phyloP scores from a whole-genome alignment of 2,888 invertebrate species.

The Euspilapteryx auroguttella region DNA sequence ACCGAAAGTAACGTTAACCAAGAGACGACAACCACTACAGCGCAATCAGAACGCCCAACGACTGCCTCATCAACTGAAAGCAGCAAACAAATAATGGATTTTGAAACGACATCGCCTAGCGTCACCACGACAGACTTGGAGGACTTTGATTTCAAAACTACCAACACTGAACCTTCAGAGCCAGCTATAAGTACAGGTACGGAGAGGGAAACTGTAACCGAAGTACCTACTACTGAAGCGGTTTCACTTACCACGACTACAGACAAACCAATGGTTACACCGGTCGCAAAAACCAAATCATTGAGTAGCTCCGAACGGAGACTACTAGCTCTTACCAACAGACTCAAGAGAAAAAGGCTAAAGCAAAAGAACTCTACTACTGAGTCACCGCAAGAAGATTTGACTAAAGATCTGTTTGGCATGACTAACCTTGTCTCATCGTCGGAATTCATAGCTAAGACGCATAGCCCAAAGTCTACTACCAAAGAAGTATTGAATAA shows the following conservation, averaged over 20 bases:
- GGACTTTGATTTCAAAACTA: constrained; percentile 4
- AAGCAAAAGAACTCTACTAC: constrained; percentile 31
- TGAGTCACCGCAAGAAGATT: constrained; percentile 31
- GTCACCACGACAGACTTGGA: constrained; percentile 1
- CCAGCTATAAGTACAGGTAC: constrained; percentile 10
- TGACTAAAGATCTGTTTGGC: constrained; percentile 28
- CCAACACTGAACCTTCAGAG: constrained; percentile 6
- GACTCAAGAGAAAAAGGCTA: constrained; percentile 33
- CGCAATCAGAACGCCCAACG: not conserved
- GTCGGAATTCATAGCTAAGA: constrained; percentile 37
- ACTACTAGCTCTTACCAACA: constrained; percentile 30
- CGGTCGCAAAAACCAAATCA: constrained; percentile 15
- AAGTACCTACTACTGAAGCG: constrained; percentile 12
- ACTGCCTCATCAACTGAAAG: not conserved
- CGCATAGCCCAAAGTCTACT: constrained; percentile 15
- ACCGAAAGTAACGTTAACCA: not conserved
- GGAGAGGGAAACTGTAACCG: constrained; percentile 11
- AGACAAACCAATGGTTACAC: constrained; percentile 15
- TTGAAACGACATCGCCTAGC: not conserved
- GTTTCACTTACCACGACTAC: constrained; percentile 12
- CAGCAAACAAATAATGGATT: not conserved
- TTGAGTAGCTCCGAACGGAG: constrained; percentile 23
- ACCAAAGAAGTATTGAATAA: constrained; percentile 19
- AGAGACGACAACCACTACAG: not conserved
- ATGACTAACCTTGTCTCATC: constrained; percentile 37